Evolutionary conservation across 2,797 vertebrate genomes (phyloP).

Genomic region (Dendrocincla tyrannina): DNA sequence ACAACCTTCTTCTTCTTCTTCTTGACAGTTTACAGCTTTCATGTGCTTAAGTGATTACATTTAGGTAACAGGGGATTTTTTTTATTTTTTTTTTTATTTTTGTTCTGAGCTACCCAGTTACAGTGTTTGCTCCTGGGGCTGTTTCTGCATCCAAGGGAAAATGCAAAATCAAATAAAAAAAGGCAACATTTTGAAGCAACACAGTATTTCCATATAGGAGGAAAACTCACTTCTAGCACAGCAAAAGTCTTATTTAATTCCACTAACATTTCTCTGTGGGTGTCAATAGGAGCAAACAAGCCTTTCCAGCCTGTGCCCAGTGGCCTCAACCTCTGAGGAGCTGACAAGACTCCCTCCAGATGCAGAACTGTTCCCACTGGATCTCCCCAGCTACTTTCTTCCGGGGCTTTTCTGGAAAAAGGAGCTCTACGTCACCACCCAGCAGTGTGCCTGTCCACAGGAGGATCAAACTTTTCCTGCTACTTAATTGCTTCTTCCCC

Average conservation of each 20-base stretch:
- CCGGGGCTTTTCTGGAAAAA: neutral
- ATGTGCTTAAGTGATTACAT: neutral
- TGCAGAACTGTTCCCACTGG: neutral
- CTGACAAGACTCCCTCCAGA: neutral
- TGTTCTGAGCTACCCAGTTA: neutral
- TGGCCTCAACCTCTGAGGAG: fast-evolving
- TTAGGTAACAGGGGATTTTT: neutral
- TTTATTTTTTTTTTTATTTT: neutral
- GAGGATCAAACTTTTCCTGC: neutral
- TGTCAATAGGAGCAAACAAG: neutral
- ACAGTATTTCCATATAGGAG: neutral
- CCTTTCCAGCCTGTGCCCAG: neutral
- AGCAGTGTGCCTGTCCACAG: neutral
- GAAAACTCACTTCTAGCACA: neutral
- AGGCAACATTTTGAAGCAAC: neutral
- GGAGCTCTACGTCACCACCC: neutral
- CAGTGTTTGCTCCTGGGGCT: neutral
- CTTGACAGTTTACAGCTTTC: neutral
- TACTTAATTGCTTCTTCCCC: neutral
- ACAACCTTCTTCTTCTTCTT: neutral
- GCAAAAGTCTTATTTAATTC: neutral
- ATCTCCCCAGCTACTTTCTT: neutral
- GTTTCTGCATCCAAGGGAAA: neutral
- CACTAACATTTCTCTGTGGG: neutral
- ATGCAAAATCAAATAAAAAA: neutral